Percentiles rank a stretch among this genome's conserved stretches.
Evolutionary conservation across 2,113 vertebrate genomes (phyloP).

Genomic region (Leptosomus discolor): DNA sequence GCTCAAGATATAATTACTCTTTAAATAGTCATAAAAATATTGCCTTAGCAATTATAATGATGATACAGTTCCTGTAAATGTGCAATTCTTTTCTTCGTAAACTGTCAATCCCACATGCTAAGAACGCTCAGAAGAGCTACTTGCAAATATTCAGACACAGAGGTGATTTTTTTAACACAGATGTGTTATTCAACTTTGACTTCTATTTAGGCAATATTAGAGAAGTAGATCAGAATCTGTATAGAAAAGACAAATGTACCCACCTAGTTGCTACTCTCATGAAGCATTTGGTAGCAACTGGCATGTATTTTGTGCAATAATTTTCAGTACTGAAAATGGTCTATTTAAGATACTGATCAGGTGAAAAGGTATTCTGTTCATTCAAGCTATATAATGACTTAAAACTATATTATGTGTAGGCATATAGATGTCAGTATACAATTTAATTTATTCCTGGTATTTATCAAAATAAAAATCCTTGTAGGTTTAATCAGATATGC

Average conservation of each 20-base stretch:
- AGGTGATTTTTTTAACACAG: background rate
- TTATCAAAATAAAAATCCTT: background rate
- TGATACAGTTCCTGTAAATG: constrained; percentile 31
- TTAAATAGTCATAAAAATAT: constrained; percentile 43
- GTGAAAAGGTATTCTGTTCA: background rate
- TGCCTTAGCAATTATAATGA: constrained; percentile 35
- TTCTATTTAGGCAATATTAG: background rate
- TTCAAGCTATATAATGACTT: background rate
- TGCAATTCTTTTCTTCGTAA: background rate
- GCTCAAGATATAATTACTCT: constrained; percentile 41
- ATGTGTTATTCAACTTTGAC: background rate
- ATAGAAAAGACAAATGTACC: background rate
- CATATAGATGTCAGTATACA: background rate
- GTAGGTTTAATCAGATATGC: background rate
- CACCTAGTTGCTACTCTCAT: background rate
- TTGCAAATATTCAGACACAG: background rate
- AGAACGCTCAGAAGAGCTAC: background rate
- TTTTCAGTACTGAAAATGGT: background rate
- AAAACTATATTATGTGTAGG: background rate
- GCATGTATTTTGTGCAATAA: background rate
- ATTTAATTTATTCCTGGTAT: background rate
- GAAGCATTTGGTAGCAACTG: background rate
- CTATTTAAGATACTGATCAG: background rate
- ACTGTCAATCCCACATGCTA: background rate
- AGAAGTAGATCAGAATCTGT: background rate